Conservation (phyloP, 1,140 invertebrate species). For the Lepidotrigona ventralis region DNA sequence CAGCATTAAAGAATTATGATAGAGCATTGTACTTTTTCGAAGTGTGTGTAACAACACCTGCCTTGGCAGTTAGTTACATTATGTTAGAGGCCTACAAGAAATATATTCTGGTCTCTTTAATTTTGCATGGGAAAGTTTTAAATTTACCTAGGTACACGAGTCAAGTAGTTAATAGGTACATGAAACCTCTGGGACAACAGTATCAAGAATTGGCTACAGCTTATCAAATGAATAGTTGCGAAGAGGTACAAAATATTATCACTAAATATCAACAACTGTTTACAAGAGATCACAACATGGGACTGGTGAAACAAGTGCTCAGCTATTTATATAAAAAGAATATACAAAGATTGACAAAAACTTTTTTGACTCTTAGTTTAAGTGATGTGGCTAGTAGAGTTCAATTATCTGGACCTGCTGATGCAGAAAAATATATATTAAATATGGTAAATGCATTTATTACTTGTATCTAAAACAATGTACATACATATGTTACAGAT, state of each 20-base stretch:
- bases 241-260: conserved; percentile 85
- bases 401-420: conserved; percentile 88
- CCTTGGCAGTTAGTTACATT: conserved; percentile 95
- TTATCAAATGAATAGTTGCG: conserved; percentile 88
- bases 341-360: conserved; percentile 98
- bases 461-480: background rate
- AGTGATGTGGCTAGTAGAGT: conserved; percentile 96
- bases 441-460: conserved; percentile 88
- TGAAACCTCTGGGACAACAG: conserved; percentile 94
- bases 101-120: conserved; percentile 94
- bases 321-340: conserved; percentile 96
- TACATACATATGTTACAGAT: background rate
- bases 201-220: conserved; percentile 94
- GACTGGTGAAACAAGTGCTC: conserved; percentile 91
- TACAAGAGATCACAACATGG: conserved; percentile 91
- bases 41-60: conserved; percentile 95
- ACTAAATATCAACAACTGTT: conserved; percentile 91
- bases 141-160: conserved; percentile 94
- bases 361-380: conserved; percentile 96
- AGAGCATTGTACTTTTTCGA: conserved; percentile 97
- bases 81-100: conserved; percentile 99
- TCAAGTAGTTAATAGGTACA: conserved; percentile 88
- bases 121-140: conserved; percentile 92
- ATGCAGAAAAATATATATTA: conserved; percentile 96
- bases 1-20: conserved; percentile 95